These are phyloP conservation scores for Dendrolimus pini DNA, from an alignment of 2,888 invertebrate genomes.

Conservation along the genomic window DNA sequence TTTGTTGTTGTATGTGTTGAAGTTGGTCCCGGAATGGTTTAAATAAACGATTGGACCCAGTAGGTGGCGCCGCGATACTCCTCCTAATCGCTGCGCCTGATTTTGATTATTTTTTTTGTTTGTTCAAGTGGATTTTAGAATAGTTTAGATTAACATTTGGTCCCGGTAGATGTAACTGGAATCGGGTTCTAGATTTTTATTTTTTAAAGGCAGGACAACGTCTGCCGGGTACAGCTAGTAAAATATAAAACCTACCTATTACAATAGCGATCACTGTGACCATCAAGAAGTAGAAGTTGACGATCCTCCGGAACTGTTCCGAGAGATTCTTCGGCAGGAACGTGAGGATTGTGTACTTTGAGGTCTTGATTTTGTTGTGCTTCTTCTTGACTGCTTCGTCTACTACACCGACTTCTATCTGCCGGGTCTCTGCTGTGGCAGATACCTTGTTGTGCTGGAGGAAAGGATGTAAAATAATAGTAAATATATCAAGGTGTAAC, in stretches of 20 bases:
- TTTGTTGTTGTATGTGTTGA: too few relatives aligned
- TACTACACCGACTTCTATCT: constrained; percentile 75
- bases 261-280: constrained; percentile 83
- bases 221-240: too few relatives aligned
- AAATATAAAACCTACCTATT: constrained; percentile 54
- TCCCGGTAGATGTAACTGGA: too few relatives aligned
- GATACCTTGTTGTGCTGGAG: constrained; percentile 78
- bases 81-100: too few relatives aligned
- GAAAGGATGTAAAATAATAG: not conserved
- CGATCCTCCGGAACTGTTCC: constrained; percentile 89
- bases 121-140: too few relatives aligned
- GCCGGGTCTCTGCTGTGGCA: constrained; percentile 73
- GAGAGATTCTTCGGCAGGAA: constrained; percentile 89
- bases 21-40: too few relatives aligned
- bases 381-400: constrained; percentile 49
- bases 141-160: too few relatives aligned
- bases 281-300: constrained; percentile 89
- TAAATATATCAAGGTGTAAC: not conserved
- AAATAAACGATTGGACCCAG: too few relatives aligned
- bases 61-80: too few relatives aligned
- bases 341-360: constrained; percentile 86
- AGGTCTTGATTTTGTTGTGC: constrained; percentile 77
- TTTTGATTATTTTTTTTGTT: too few relatives aligned
- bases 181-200: too few relatives aligned
- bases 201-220: too few relatives aligned